Evolutionary conservation across 2,113 vertebrate genomes (phyloP), one percentile per base, ranked within the genome.

Genomic region (Ardeotis arabs): DNA sequence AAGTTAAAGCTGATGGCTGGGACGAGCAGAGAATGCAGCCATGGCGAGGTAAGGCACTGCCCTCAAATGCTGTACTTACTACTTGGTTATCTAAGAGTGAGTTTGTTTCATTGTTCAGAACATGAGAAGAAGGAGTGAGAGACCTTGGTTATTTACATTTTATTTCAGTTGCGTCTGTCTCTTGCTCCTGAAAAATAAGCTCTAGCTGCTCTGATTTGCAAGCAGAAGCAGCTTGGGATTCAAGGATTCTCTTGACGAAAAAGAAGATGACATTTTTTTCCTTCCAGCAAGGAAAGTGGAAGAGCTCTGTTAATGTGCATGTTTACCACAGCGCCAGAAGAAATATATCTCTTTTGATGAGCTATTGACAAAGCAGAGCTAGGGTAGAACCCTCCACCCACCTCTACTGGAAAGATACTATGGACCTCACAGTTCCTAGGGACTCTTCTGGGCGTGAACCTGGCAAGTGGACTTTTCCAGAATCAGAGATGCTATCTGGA

Each of bases 211-310:
- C 69, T 89, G 62, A 66, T 79, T 84, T 82, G 58, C 49, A 87
- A 90, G 70, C 35, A 93, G 66, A 81, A 94, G 21, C 29, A 84
- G 52, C 31, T 52, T 93, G 56, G 23, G 63, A 74, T 89, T 92
- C 73, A 77, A 80, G 10, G 50, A 94, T 87, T 87, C 53, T 81
- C 50, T 60, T 75, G 52, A 94, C 94, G 69, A 78, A 89, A 89
- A 90, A 60, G 72, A 84, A 72, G 23, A 73, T n/a, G 49, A 64
- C 17, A 23, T 77, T 87, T 64, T 64, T 89, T 81, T 75, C 56
- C 27, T 95, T 95, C 35, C 41, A 78, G 58, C 58, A 72, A 91
- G 47, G 44, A 79, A 79, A 39, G 29, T 68, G 45, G 84, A 82
- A 89, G 74, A 82, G 37, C 14, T 91, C 69, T 91, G 13, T 75